Percentiles rank a stretch among this genome's conserved stretches.
Evolutionary conservation across 2,888 invertebrate species (phyloP).

Genomic region (Perizoma affinitatum): DNA sequence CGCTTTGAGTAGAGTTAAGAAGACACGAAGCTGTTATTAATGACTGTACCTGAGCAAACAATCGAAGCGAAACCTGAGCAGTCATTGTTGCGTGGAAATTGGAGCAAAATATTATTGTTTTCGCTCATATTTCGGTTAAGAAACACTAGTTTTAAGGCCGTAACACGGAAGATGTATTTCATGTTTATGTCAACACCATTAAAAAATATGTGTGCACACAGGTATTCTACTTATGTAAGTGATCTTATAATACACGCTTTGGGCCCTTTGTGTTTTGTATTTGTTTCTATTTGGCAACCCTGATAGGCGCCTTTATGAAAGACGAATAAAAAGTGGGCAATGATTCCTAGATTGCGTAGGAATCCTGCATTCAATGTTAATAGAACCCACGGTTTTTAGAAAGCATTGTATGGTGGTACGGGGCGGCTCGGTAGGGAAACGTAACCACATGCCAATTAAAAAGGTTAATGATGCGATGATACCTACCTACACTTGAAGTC

Average conservation of each 20-base stretch:
- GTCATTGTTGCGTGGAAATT: constrained; percentile 59
- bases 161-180: constrained; percentile 13
- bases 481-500: constrained; percentile 25
- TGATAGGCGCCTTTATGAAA: constrained; percentile 21
- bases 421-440: constrained; percentile 34
- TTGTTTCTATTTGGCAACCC: constrained; percentile 31
- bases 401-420: constrained; percentile 44
- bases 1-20: constrained; percentile 8
- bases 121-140: constrained; percentile 36
- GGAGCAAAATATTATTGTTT: constrained; percentile 34
- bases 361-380: constrained; percentile 40
- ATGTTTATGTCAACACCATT: constrained; percentile 16
- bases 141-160: constrained; percentile 24
- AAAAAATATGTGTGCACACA: constrained; percentile 9
- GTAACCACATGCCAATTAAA: constrained; percentile 43
- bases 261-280: constrained; percentile 3
- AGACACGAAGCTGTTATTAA: constrained; percentile 23
- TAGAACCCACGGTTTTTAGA: constrained; percentile 52
- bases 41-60: constrained; percentile 43
- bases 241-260: constrained; percentile 6
- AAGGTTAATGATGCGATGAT: constrained; percentile 39
- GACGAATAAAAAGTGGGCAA: constrained; percentile 33
- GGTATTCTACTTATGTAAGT: constrained; percentile 4
- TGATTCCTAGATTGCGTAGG: constrained; percentile 35
- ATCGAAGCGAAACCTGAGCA: constrained; percentile 48